Base-by-base conservation (phyloP, 2,888 invertebrate genomes). In the Brachypterus glaber region DNA sequence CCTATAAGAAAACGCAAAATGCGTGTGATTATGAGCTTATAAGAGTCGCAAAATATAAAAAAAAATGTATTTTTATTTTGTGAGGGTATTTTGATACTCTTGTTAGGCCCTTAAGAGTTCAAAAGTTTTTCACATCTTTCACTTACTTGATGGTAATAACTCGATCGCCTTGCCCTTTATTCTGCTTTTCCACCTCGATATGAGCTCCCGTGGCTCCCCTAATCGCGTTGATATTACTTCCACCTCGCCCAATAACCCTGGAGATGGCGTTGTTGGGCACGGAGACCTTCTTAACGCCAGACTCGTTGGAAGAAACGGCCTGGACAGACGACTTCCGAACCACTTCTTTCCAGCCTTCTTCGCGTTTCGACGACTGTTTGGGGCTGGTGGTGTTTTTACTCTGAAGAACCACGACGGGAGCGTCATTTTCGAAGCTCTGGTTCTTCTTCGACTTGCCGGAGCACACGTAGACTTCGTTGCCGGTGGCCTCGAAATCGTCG, bases 331-430 rank as follows among this genome's bases (percentile, higher is more conserved):
- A 51, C 34, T 54, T 54, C 15, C 54, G 41, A 1, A 54, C 51
- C 1, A 95, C 95, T 68, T 96, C 95, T 62, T 95, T 95, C 95
- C 95, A 96, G 8, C 93, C 95, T 58, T 95, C 93, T 55, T 95
- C 84, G 44, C 89, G 74, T 58, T 80, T 64, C 57, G 68, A 69
- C 30, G 68, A 72, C 58, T 79, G 74, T 57, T 81, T 84, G 1
- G 81, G 82, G 49, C 80, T 82, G 27, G 77, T 77, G 40, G 73
- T 74, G 50, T 49, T 53, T 27, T 37, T 35, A 30, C 44, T 47
- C 15, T 35, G 40, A 3, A 37, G 30, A 21, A 44, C 41, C n/a
- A 37, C 36, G n/a, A 38, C 31, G 4, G 33, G 31, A 7, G 45
- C 45, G 18, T 49, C 51, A n/a, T 41, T 45, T n/a, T 30, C 54